phyloP scores from a whole-genome alignment of 37 sponge, comb jelly and placozoan genomes.

The Tethya wilhelma region DNA sequence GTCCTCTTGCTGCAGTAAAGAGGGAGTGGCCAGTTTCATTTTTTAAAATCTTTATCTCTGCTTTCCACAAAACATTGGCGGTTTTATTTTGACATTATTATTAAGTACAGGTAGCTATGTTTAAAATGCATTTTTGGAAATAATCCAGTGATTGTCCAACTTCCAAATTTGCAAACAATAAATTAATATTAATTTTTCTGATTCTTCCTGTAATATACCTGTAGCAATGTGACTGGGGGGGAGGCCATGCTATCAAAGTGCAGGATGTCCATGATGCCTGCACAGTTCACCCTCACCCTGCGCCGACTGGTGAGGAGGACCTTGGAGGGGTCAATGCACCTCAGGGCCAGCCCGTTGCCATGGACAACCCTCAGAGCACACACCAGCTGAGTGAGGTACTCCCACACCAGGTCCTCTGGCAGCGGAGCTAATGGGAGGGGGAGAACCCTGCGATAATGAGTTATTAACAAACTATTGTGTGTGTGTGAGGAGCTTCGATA shows the following conservation, averaged over 20 bases:
- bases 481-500: slow-evolving; percentile 12
- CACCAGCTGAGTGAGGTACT: slow-evolving; percentile 81
- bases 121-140: no score
- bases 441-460: no score
- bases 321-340: slow-evolving; percentile 74
- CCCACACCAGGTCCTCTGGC: slow-evolving; percentile 79
- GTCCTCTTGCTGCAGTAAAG: slow-evolving; percentile 72
- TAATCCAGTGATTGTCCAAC: no score
- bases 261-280: slow-evolving; percentile 85
- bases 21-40: not conserved
- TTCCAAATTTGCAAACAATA: no score
- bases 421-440: slow-evolving; percentile 15
- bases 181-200: no score
- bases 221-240: no score
- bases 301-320: slow-evolving; percentile 55
- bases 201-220: no score
- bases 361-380: slow-evolving; percentile 75
- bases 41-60: no score
- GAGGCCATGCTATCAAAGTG: slow-evolving; percentile 38
- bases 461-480: no score
- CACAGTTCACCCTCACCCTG: slow-evolving; percentile 74
- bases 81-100: no score
- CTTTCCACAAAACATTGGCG: no score
- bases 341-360: slow-evolving; percentile 57
- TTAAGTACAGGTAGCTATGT: no score